Percentiles rank a stretch among this genome's conserved stretches.
Conservation (phyloP, 2,113 vertebrate species). For the Chaetorhynchus papuensis region DNA sequence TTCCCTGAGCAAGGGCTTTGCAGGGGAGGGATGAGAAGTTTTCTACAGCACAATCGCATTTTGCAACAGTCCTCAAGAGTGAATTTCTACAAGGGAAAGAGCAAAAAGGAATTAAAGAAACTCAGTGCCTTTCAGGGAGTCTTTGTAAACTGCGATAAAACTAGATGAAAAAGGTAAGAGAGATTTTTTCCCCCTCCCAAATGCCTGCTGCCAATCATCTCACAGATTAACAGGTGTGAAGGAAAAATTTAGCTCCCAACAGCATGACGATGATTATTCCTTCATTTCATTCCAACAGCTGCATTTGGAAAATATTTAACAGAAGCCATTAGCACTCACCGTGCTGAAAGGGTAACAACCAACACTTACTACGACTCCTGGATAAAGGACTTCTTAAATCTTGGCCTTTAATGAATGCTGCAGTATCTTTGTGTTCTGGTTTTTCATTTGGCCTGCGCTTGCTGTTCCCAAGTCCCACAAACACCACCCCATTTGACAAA, state of each 20-base stretch:
- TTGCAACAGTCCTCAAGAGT: not conserved
- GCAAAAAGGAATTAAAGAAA: not conserved
- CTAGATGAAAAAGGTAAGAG: not conserved
- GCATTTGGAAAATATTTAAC: not conserved
- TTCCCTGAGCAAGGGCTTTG: not conserved
- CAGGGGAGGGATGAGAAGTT: not conserved
- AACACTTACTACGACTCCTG: not conserved
- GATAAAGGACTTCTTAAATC: not conserved
- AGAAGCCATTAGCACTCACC: not conserved
- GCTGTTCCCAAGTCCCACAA: not conserved
- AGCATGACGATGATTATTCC: not conserved
- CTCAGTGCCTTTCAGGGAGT: not conserved
- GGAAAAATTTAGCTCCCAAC: not conserved
- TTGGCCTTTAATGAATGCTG: not conserved
- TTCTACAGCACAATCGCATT: not conserved
- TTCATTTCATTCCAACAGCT: not conserved
- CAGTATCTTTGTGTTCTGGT: not conserved
- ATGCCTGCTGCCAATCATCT: not conserved
- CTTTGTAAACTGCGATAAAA: not conserved
- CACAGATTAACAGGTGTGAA: not conserved
- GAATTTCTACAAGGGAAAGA: not conserved
- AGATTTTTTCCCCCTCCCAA: not conserved
- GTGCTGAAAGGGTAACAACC: not conserved
- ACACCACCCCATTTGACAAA: rapidly evolving
- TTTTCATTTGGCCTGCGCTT: not conserved